phyloP scores from a whole-genome alignment of 2,797 vertebrate species.

The Iguana delicatissima region DNA sequence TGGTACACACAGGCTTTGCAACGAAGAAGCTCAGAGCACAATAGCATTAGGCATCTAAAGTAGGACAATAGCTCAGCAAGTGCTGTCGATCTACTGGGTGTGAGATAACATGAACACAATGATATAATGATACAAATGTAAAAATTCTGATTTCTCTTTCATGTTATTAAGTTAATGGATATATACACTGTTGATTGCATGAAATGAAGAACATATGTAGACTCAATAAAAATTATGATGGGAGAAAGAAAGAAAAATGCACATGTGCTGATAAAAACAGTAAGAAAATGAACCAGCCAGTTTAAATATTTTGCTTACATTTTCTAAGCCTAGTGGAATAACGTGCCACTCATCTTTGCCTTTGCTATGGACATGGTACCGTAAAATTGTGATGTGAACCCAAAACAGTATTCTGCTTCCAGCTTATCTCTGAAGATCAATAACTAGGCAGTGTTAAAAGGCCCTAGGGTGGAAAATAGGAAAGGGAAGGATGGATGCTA shows the following conservation, averaged over 20 bases:
- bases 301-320: not conserved
- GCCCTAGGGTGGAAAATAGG: not conserved
- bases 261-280: too few relatives aligned
- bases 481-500: not conserved
- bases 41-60: not conserved
- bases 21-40: not conserved
- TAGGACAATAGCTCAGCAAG: not conserved
- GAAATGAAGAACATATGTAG: too few relatives aligned
- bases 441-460: not conserved
- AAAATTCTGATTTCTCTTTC: too few relatives aligned
- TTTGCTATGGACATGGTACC: not conserved
- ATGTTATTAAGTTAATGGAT: too few relatives aligned
- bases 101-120: not conserved
- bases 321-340: not conserved
- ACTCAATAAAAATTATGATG: too few relatives aligned
- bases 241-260: not conserved
- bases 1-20: not conserved
- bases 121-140: too few relatives aligned
- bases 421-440: not conserved
- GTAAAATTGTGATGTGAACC: not conserved
- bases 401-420: not conserved
- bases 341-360: not conserved
- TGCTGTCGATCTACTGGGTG: not conserved
- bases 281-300: too few relatives aligned
- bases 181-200: too few relatives aligned